Base-by-base conservation (phyloP, 2,797 vertebrate species). In the Lophotriccus pileatus region DNA sequence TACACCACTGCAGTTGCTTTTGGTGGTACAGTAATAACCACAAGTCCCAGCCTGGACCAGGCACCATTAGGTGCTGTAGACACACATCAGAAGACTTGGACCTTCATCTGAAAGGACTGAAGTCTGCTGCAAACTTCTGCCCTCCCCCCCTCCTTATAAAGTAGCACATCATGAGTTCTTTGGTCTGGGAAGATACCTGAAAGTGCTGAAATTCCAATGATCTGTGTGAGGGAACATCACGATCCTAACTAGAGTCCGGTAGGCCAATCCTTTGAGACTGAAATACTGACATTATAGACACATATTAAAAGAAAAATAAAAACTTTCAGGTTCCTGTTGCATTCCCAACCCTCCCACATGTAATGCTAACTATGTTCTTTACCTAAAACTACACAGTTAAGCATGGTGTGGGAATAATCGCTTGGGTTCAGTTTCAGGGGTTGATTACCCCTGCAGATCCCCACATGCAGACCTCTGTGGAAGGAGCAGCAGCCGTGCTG, bases 41-140 rank as follows among this genome's bases (percentile, higher is more conserved):
- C 84, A 83, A 85, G 46, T 58, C 56, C 67, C 74, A 75, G 10
- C 28, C 60, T 82, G 66, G 78, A 74, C 64, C 41, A 93, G 75
- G 39, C 86, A 52, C 44, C 1, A 0, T 41, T 73, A 41, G 59
- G 63, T 0, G 0, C 47, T n/a, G 37, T 16, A 87, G 60, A 77
- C 2, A 6, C 47, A 18, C 32, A 67, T 37, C 67, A 70, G 81
- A 77, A 84, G 16, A 46, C 10, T 17, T 2, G 6, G 64, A n/a
- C 46, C 77, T 76, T 92, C 75, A 70, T 83, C 56, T 77, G 58
- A 68, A 84, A n/a, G 52, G n/a, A 41, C 56, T 60, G 34, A 87
- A 83, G 41, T 63, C 44, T 83, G 34, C 64, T 92, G 82, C 75
- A 89, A 78, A 92, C 44, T 0, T 0, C 58, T 85, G 39, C 32